These are phyloP conservation scores for Euwallacea similis DNA, from an alignment of 1,140 invertebrate species.

Conservation along the genomic window DNA sequence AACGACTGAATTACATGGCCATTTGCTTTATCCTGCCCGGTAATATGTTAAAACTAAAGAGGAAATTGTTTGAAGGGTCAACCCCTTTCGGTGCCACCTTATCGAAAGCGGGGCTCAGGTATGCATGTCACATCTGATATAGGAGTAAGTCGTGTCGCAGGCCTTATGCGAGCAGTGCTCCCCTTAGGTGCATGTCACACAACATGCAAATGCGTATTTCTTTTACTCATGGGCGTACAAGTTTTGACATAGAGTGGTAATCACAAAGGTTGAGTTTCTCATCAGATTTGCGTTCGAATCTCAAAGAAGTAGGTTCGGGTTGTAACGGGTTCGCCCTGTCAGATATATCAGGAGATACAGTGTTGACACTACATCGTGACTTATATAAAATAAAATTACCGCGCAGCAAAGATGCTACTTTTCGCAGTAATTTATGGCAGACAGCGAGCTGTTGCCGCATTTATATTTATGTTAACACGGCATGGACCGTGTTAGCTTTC, in stretches of 20 bases:
- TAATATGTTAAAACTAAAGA: constrained; percentile 12
- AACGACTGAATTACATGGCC: constrained; percentile 11
- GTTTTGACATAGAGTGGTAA: too few relatives aligned
- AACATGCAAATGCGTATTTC: constrained; percentile 15
- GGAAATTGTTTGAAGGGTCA: constrained; percentile 8
- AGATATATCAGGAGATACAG: constrained; percentile 23
- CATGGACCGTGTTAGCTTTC: constrained; percentile 11
- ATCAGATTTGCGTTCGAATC: too few relatives aligned
- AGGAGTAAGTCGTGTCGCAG: constrained; percentile 13
- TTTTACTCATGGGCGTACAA: not conserved
- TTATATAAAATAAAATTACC: constrained; percentile 28
- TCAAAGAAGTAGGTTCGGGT: not conserved
- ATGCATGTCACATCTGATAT: constrained; percentile 29
- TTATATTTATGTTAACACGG: constrained; percentile 24
- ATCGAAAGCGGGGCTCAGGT: constrained; percentile 17
- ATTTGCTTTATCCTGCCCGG: constrained; percentile 3
- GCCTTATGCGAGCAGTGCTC: constrained; percentile 10
- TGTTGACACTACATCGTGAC: constrained; percentile 27
- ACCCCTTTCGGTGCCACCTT: constrained; percentile 22
- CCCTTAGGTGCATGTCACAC: constrained; percentile 1
- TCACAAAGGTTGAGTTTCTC: too few relatives aligned
- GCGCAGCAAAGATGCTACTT: constrained; percentile 19
- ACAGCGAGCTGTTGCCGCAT: not conserved
- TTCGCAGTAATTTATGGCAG: constrained; percentile 23
- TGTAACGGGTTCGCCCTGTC: constrained; percentile 8